Base-by-base conservation (phyloP, 2,888 invertebrate genomes). In the Trissonchulus latispiculum region DNA sequence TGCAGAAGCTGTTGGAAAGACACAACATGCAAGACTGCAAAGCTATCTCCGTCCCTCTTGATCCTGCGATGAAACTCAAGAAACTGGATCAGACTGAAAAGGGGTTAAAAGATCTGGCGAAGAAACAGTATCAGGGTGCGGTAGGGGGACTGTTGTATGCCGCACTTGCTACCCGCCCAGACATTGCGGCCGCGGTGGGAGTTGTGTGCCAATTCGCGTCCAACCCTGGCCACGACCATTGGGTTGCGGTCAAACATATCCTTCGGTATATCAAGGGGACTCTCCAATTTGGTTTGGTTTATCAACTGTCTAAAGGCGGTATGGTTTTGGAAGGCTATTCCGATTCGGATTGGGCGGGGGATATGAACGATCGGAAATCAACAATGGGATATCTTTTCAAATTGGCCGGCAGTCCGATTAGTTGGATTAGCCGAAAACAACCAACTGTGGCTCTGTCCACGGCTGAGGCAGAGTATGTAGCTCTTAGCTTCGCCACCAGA, bases 391-490 rank as follows among this genome's bases (percentile, higher is more conserved):
- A 77, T 70, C 3, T 80, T 1, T 75, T 81, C 64, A 72, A 76
- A 73, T 61, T 80, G 0, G 78, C 74, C 75, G 80, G 80, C 35
- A 75, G 75, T 61, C 78, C 78, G 0, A 77, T 83, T 1, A 71
- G 74, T 32, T 84, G 83, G 82, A 73, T 69, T 0, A 79, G 80
- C 8, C 80, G 76, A 61, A 82, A 78, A 74, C 83, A 83, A 74
- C 81, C 2, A 59, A 59, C 59, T 23, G 59, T 59, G 59, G 59
- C 59, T 23, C 18, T 59, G n/a, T 59, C 59, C n/a, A 79, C 80
- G 0, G 82, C 81, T 2, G 83, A 83, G 76, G 79, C 82, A 0
- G 81, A 83, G 75, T 81, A 81, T 74, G 74, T 82, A 1, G 81
- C 83, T 1, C 73, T 82, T 1, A 59, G 75, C 8, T 68, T 36